Evolutionary conservation across 2,797 vertebrate genomes (phyloP), one percentile per base, ranked within the genome.

Genomic region (Alosa sapidissima): DNA sequence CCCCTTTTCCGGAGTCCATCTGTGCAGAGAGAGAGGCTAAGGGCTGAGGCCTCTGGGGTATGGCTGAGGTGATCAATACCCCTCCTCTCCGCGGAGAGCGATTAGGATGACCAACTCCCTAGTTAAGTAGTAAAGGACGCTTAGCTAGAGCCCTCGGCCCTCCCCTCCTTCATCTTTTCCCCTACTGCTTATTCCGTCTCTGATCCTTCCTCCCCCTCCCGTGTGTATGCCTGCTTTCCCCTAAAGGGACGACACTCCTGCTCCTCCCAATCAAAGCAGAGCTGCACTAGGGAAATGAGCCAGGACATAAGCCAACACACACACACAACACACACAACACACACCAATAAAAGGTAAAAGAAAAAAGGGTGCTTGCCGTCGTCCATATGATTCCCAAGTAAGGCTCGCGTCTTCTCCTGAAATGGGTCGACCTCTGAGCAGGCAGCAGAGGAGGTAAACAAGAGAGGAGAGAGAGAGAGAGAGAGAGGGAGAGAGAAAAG

Each of bases 331-430:
- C 6, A 65, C 60, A 65, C 24, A 65, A 24, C 13, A 75, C n/a
- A n/a, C n/a, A n/a, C n/a, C 1, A 65, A 41, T 24, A 81, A 83
- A 60, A 47, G 65, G 24, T 5, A 14, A 75, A 13, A 86, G 19
- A 24, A 65, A 21, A 82, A 10, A n/a, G 21, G 87, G 24, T 33
- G 93, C 95, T 87, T 89, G 94, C 96, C 96, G 96, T 96, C 96
- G 95, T 96, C 96, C 96, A 96, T 96, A 96, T 94, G 96, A 96
- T 95, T 96, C 93, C 93, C 93, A 95, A 95, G 91, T 94, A 92
- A 92, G 94, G 94, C 91, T 91, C 92, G 94, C 92, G 92, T 94
- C 94, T 95, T 92, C 93, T 94, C 94, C 93, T 95, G 95, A 96
- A 96, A 95, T 94, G 93, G 93, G 89, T 91, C 92, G 94, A 95